Evolutionary conservation across 2,797 vertebrate genomes (phyloP), one percentile per base, ranked within the genome.

Genomic region (Chelmon rostratus): DNA sequence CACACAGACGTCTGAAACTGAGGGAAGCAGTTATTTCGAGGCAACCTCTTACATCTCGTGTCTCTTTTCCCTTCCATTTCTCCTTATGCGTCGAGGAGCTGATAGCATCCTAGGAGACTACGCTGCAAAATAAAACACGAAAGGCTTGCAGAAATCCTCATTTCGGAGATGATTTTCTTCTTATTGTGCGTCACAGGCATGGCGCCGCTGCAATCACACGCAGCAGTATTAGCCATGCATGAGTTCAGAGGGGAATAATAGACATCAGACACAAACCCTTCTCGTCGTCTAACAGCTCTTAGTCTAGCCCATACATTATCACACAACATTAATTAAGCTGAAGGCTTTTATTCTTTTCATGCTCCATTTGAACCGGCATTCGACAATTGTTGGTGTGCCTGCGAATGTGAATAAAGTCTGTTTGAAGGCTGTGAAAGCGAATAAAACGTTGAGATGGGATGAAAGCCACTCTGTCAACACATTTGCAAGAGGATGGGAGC

Each of bases 191-290:
- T 62, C 88, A 86, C 86, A 86, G 78, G 84, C 86, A 73, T 68
- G 86, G 79, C 84, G 75, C 70, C 68, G n/a, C 82, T 52, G 85
- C 87, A 89, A 80, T 88, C 90, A 84, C 73, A 80, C 80, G 61
- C 83, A 67, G 76, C 83, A 49, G 82, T 88, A 91, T 93, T 91
- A 91, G 91, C 83, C 82, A 82, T 85, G 89, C 87, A 83, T 82
- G 78, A 85, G 90, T 88, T 92, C 88, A 86, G 86, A 76, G 81
- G 85, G 87, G 81, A 91, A 92, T 88, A 92, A 91, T 82, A 90
- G 83, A 91, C 88, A 85, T 87, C 88, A 74, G 78, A 88, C 67
- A 77, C 79, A 81, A 85, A 76, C 82, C 81, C 79, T 42, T 86
- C 85, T 88, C 73, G 18, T 87, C 89, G 85, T 73, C 76, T 68